Percentiles rank a stretch among this genome's conserved stretches.
Conservation (phyloP, 2,113 vertebrate species). For the Donacobius atricapilla region DNA sequence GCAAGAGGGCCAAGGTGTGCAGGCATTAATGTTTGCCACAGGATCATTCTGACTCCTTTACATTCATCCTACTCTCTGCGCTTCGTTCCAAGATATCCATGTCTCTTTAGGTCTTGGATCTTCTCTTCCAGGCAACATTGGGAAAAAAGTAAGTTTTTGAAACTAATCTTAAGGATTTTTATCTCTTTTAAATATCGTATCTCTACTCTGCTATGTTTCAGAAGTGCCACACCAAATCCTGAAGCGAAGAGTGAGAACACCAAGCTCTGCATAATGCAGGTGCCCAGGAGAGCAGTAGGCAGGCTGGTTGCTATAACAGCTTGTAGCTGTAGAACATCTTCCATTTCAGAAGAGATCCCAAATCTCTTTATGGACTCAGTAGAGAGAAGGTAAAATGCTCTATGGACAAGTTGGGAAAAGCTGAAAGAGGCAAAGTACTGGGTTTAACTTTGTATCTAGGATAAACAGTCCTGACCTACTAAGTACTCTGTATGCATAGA, state of each 20-base stretch:
- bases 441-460: not conserved
- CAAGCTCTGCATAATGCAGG: slow-evolving; percentile 30
- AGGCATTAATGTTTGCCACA: not conserved
- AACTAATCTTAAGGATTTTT: not conserved
- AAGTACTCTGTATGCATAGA: not conserved
- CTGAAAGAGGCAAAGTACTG: slow-evolving; percentile 5
- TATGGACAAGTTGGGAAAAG: slow-evolving; percentile 23
- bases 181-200: not conserved
- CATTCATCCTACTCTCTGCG: not conserved
- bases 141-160: not conserved
- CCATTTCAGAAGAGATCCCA: slow-evolving; percentile 50
- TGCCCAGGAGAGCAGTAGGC: slow-evolving; percentile 50
- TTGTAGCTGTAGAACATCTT: slow-evolving; percentile 50
- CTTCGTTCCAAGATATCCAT: not conserved
- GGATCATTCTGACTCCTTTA: not conserved
- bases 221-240: slow-evolving; percentile 24
- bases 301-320: slow-evolving; percentile 49
- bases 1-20: not conserved
- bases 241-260: slow-evolving; percentile 5
- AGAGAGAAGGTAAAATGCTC: slow-evolving; percentile 39
- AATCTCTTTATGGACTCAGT: slow-evolving; percentile 57
- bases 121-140: not conserved
- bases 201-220: slow-evolving; percentile 16
- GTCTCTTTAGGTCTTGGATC: not conserved
- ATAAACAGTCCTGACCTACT: slow-evolving; percentile 12